Evolutionary conservation across 2,113 vertebrate species (phyloP).

Genomic region (Myotis yumanensis): DNA sequence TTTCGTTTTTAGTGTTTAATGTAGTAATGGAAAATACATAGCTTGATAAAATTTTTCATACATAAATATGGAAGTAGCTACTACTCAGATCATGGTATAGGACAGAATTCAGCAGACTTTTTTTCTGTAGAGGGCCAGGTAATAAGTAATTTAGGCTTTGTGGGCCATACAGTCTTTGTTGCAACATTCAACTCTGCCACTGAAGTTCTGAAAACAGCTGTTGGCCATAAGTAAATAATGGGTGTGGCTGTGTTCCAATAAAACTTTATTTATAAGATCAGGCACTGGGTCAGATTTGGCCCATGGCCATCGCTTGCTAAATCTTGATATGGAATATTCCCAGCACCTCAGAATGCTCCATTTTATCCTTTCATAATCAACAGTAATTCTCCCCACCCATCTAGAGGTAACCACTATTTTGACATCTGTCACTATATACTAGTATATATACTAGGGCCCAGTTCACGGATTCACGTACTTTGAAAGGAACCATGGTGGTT

Average conservation of each 20-base stretch:
- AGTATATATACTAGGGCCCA: not conserved
- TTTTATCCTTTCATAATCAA: not conserved
- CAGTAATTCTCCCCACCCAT: not conserved
- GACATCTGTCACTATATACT: not conserved
- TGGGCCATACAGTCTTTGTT: not conserved
- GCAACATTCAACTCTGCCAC: not conserved
- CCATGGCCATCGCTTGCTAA: not conserved
- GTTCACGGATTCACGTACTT: no score
- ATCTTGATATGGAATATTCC: not conserved
- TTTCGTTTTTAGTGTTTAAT: not conserved
- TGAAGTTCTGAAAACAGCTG: not conserved
- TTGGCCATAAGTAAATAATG: not conserved
- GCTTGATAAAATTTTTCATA: not conserved
- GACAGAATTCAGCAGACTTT: not conserved
- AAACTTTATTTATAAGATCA: conserved; percentile 12
- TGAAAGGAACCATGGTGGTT: no score
- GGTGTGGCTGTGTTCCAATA: not conserved
- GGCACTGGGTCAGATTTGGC: not conserved
- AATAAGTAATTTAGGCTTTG: not conserved
- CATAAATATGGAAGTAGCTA: not conserved
- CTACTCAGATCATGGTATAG: not conserved
- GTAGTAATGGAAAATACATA: not conserved
- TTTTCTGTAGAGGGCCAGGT: not conserved
- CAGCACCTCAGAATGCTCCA: not conserved
- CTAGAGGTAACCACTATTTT: not conserved